Base-by-base conservation (phyloP, 1,140 invertebrate species). In the Macrobrachium rosenbergii region DNA sequence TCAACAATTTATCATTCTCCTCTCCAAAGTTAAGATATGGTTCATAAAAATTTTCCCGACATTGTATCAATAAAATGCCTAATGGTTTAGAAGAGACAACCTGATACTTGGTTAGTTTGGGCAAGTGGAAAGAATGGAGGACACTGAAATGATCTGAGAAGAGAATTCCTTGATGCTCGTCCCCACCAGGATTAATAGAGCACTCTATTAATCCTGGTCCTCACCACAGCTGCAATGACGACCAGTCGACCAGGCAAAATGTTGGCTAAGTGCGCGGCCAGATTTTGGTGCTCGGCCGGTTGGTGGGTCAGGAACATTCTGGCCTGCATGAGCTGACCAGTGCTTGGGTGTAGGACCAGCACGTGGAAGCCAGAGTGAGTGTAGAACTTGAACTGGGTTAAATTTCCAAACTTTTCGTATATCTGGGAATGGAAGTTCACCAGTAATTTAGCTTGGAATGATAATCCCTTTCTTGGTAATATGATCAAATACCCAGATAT, bases 141-240 rank as follows among this genome's bases (percentile, higher is more conserved):
- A n/a, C n/a, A n/a, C n/a, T n/a, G n/a, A n/a, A n/a, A n/a, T n/a
- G n/a, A n/a, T n/a, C n/a, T n/a, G n/a, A n/a, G n/a, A n/a, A n/a
- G n/a, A n/a, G n/a, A n/a, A n/a, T n/a, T n/a, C n/a, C n/a, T n/a
- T n/a, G n/a, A n/a, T n/a, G n/a, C n/a, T n/a, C n/a, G n/a, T n/a
- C n/a, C n/a, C n/a, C n/a, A n/a, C n/a, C n/a, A n/a, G n/a, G n/a
- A n/a, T n/a, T n/a, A n/a, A n/a, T n/a, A n/a, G n/a, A n/a, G n/a
- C n/a, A n/a, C n/a, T 28, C 12, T 7, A 10, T 75, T 28, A 21
- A 23, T 75, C 23, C 72, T 37, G 11, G 17, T 7, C 17, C 78
- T 76, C n/a, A 82, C 85, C 67, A 87, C 85, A n/a, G 85, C 85
- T 10, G 59, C 85, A 23, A 76, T 67, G n/a, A 87, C 58, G 16